Evolutionary conservation across 1,140 invertebrate species (phyloP).

Genomic region (Drosophila eugracilis): DNA sequence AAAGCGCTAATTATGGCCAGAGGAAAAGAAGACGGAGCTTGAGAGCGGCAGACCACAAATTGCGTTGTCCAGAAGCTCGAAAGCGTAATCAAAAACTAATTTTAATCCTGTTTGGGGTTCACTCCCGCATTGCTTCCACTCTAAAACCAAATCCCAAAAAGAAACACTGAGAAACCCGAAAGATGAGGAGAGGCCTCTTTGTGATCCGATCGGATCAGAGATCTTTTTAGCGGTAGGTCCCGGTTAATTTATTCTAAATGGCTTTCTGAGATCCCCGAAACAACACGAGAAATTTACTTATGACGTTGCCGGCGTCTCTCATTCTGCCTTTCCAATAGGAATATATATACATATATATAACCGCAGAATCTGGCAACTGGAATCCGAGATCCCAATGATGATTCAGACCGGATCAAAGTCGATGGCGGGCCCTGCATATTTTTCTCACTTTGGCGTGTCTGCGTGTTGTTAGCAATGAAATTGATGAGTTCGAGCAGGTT

Average conservation of each 20-base stretch:
- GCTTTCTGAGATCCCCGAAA: conserved; percentile 79
- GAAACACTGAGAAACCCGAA: conserved; percentile 9
- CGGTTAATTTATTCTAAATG: conserved; percentile 82
- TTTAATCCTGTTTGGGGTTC: conserved; percentile 82
- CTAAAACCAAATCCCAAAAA: background rate
- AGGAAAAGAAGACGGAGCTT: background rate
- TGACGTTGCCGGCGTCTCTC: conserved; percentile 55
- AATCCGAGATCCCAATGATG: conserved; percentile 46
- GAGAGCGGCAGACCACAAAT: conserved; percentile 64
- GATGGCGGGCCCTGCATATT: conserved; percentile 60
- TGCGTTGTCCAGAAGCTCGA: conserved; percentile 85
- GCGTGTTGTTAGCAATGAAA: conserved; percentile 82
- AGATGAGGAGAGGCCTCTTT: conserved; percentile 6
- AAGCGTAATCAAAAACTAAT: conserved; percentile 85
- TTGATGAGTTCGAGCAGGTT: conserved; percentile 83
- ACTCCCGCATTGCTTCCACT: conserved; percentile 37
- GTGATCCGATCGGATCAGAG: conserved; percentile 38
- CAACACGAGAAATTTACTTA: conserved; percentile 75
- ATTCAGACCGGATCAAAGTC: conserved; percentile 61
- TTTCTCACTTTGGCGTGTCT: conserved; percentile 82
- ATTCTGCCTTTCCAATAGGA: background rate
- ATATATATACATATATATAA: conserved; percentile 4
- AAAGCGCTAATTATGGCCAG: conserved; percentile 82
- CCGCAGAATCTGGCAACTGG: background rate
- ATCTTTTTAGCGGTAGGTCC: conserved; percentile 79